Base-by-base conservation (phyloP, 1,140 invertebrate species). In the Tenebrio molitor region DNA sequence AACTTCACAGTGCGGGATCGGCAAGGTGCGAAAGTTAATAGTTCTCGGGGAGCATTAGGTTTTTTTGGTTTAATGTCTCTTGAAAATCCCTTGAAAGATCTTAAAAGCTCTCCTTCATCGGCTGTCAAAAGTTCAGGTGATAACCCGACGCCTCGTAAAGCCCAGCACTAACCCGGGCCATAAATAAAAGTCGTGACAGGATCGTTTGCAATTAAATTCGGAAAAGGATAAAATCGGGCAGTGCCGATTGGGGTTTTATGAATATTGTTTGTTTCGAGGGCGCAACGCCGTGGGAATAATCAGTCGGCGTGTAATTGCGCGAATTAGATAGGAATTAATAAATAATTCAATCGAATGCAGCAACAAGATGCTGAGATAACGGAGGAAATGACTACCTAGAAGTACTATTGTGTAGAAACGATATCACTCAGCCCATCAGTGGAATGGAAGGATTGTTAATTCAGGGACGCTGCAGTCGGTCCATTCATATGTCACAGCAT, bases 401-500 rank as follows among this genome's bases (percentile, higher is more conserved):
- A 58, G 50, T 19, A 29, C 21, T 15, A 58, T 58, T 58, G 50
- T 58, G 50, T 58, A 14, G 50, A 58, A 58, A 58, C 50, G 23
- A 58, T 58, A 58, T 58, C 50, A 29, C n/a, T 3, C 23, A 12
- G 23, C n/a, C 50, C 23, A 58, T 58, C 50, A 39, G 23, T 14
- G 23, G 23, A 58, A 25, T 58, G 50, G 50, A 25, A 58, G 50
- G 23, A 58, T 58, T 58, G 50, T 58, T 58, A 14, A 58, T 58
- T 58, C 50, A 58, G 50, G 50, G 50, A 25, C 46, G 23, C 46
- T 12, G 46, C 50, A 58, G 50, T 58, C 50, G 50, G 50, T 58
- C 50, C 50, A 58, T 58, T 58, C 50, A 58, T 58, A 58, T 58
- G 50, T 58, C 50, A 58, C 50, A 58, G 50, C 50, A 58, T 58